Percentiles rank a stretch among this genome's conserved stretches.
Conservation (phyloP, 2,113 vertebrate genomes). For the Chaetorhynchus papuensis region DNA sequence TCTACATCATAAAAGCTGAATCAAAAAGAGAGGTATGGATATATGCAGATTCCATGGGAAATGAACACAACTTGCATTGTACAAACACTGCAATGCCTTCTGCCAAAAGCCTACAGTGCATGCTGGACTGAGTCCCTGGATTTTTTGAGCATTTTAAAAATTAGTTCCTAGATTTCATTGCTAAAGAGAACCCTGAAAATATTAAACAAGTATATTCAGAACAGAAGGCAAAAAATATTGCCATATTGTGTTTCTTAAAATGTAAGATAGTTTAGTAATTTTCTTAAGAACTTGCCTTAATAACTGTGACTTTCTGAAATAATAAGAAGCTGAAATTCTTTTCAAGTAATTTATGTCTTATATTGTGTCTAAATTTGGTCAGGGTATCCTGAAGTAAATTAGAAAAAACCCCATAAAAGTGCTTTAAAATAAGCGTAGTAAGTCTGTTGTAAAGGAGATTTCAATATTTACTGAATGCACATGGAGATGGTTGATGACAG, state of each 20-base stretch:
- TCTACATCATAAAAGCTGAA: neutral
- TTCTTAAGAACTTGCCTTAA: neutral
- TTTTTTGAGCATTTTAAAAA: neutral
- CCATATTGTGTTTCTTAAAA: neutral
- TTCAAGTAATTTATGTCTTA: neutral
- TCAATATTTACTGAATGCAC: neutral
- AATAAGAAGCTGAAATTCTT: neutral
- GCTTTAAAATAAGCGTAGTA: neutral
- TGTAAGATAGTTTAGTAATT: neutral
- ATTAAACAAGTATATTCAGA: neutral
- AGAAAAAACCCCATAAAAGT: neutral
- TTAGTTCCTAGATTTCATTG: neutral
- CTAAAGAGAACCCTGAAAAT: neutral
- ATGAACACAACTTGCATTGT: neutral
- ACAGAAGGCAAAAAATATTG: neutral
- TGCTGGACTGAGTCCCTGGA: neutral
- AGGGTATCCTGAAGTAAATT: neutral
- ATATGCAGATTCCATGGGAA: neutral
- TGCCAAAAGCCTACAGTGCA: neutral
- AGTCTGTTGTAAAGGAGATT: neutral
- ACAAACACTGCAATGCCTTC: neutral
- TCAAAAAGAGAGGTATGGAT: neutral
- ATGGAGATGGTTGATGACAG: neutral
- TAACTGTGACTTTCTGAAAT: neutral
- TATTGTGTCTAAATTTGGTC: neutral